phyloP scores from a whole-genome alignment of 2,888 invertebrate genomes.

The Nomada flava region DNA sequence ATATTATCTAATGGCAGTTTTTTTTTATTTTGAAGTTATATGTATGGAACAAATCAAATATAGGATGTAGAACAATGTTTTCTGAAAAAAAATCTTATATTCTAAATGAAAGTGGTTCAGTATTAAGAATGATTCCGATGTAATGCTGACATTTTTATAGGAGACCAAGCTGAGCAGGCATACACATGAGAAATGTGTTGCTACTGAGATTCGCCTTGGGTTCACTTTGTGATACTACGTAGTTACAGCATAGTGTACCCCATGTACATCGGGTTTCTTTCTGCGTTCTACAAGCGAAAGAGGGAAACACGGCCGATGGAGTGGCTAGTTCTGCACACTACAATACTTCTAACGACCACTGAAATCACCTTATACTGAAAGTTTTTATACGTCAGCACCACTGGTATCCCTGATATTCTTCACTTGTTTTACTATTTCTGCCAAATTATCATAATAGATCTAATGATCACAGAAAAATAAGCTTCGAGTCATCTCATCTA shows the following conservation, averaged over 20 bases:
- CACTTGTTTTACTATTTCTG: conserved; percentile 76
- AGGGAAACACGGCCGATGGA: conserved; percentile 72
- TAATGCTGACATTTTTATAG: conserved; percentile 84
- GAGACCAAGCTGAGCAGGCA: conserved; percentile 83
- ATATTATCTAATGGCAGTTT: background rate
- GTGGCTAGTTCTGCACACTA: conserved; percentile 81
- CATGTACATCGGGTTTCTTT: conserved; percentile 82
- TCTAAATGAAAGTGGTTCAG: conserved; percentile 66
- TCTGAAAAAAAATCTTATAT: conserved; percentile 34
- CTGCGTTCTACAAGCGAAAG: conserved; percentile 80
- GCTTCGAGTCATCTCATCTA: conserved; percentile 73
- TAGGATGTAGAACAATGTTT: background rate
- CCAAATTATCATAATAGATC: conserved; percentile 71
- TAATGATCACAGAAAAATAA: conserved; percentile 73
- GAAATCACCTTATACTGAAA: conserved; percentile 74
- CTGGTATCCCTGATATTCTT: conserved; percentile 77
- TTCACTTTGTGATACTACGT: conserved; percentile 83
- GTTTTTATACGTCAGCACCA: conserved; percentile 75
- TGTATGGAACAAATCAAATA: background rate
- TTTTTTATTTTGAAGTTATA: background rate
- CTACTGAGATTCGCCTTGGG: conserved; percentile 82
- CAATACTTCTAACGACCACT: conserved; percentile 79
- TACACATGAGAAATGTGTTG: conserved; percentile 80
- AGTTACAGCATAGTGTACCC: conserved; percentile 83
- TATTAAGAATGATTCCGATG: conserved; percentile 79